phyloP scores from a whole-genome alignment of 1,140 invertebrate species.

The Pogonomyrmex barbatus region DNA sequence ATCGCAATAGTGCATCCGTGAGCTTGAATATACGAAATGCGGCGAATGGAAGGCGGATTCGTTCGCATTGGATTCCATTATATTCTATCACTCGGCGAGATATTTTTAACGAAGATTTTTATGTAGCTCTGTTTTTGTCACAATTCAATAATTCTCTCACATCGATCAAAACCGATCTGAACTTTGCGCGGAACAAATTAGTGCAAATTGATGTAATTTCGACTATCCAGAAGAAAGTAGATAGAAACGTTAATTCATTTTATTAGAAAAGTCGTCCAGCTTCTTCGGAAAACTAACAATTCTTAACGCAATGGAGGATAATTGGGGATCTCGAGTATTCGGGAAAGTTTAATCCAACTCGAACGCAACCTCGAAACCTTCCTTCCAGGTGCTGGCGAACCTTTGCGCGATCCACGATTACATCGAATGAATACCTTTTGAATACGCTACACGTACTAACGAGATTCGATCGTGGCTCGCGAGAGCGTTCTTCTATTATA shows the following conservation, averaged over 20 bases:
- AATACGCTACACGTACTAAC: conserved; percentile 56
- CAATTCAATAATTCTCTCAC: neutral
- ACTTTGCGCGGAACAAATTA: conserved; percentile 19
- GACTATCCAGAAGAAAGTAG: conserved; percentile 42
- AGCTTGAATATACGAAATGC: conserved; percentile 51
- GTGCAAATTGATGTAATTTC: conserved; percentile 43
- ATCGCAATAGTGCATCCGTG: conserved; percentile 44
- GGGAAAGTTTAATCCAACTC: conserved; percentile 59
- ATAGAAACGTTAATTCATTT: conserved; percentile 55
- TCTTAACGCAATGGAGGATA: conserved; percentile 53
- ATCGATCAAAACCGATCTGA: neutral
- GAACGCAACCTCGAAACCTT: conserved; percentile 41
- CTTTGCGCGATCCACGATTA: conserved; percentile 54
- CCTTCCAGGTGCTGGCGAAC: conserved; percentile 36
- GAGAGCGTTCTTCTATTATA: conserved; percentile 12
- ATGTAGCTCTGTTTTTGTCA: neutral
- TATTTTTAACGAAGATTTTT: neutral
- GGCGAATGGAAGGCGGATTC: conserved; percentile 25
- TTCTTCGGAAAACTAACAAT: conserved; percentile 43
- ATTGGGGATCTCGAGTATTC: conserved; percentile 48
- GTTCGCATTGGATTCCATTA: conserved; percentile 41
- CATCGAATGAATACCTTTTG: conserved; percentile 40
- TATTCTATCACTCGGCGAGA: neutral
- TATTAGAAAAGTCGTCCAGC: conserved; percentile 3
- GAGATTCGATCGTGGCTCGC: conserved; percentile 50